Percentiles rank a stretch among this genome's conserved stretches.
Conservation (phyloP, 2,113 vertebrate species). For the Callopanchax toddi region DNA sequence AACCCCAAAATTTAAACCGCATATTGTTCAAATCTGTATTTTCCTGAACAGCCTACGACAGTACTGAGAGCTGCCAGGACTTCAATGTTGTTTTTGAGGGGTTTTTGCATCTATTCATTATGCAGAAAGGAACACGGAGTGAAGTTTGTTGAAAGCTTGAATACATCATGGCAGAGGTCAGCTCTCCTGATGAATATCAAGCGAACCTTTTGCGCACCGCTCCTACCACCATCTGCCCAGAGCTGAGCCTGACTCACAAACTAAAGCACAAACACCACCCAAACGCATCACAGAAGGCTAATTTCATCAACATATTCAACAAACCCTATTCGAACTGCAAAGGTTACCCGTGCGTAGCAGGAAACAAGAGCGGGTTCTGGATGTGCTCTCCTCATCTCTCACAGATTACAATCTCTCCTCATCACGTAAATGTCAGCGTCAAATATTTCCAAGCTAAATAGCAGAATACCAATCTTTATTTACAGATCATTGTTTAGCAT, state of each 20-base stretch:
- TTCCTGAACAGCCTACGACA: not conserved
- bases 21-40: conserved; percentile 20
- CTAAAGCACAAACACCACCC: conserved; percentile 64
- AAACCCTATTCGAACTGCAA: conserved; percentile 52
- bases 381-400: conserved; percentile 26
- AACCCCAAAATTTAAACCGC: not conserved
- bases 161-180: conserved; percentile 62
- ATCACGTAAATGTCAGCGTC: conserved; percentile 68
- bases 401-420: conserved; percentile 64
- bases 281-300: conserved; percentile 63
- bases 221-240: conserved; percentile 78
- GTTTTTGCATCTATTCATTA: conserved; percentile 61
- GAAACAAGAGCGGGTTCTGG: conserved; percentile 51
- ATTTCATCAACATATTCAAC: conserved; percentile 86
- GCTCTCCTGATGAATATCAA: conserved; percentile 79
- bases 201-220: conserved; percentile 53
- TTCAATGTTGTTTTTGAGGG: conserved; percentile 19
- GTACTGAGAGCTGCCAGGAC: conserved; percentile 28
- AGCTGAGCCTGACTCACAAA: conserved; percentile 61
- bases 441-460: conserved; percentile 44
- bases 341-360: conserved; percentile 64
- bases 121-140: conserved; percentile 64
- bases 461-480: conserved; percentile 30
- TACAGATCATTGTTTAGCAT: conserved; percentile 3
- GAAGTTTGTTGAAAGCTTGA: conserved; percentile 62